Evolutionary conservation across 1,140 invertebrate genomes (phyloP).

Genomic region (Sipha flava): DNA sequence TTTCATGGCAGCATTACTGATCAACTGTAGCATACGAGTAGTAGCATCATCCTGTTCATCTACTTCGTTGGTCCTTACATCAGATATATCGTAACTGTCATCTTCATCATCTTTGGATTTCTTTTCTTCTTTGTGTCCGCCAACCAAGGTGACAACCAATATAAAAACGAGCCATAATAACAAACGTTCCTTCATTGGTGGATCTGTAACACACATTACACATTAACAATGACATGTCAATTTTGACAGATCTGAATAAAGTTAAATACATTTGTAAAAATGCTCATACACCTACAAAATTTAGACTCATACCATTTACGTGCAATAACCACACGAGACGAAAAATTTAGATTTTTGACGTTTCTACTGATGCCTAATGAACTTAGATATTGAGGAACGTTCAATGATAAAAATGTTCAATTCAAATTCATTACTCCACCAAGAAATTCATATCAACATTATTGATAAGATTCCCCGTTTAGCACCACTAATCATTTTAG

Average conservation of each 20-base stretch:
- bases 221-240: too few species aligned
- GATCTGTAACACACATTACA: neutral
- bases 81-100: neutral
- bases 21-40: neutral
- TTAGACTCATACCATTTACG: neutral
- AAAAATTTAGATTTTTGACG: neutral
- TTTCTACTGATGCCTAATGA: too few species aligned
- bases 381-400: too few species aligned
- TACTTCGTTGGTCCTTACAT: neutral
- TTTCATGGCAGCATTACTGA: slow-evolving; percentile 39
- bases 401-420: neutral
- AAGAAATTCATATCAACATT: neutral
- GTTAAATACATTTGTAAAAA: neutral
- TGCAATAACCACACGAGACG: neutral
- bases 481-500: neutral
- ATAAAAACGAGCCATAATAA: neutral
- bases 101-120: neutral
- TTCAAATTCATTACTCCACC: slow-evolving; percentile 28
- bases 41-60: slow-evolving; percentile 14
- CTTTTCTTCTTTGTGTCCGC: neutral
- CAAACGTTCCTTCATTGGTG: slow-evolving; percentile 24
- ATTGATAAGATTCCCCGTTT: neutral
- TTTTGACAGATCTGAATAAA: too few species aligned
- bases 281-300: neutral
- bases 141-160: neutral